Evolutionary conservation across 1,140 invertebrate genomes (phyloP).

Genomic region (Drosophila nannoptera): DNA sequence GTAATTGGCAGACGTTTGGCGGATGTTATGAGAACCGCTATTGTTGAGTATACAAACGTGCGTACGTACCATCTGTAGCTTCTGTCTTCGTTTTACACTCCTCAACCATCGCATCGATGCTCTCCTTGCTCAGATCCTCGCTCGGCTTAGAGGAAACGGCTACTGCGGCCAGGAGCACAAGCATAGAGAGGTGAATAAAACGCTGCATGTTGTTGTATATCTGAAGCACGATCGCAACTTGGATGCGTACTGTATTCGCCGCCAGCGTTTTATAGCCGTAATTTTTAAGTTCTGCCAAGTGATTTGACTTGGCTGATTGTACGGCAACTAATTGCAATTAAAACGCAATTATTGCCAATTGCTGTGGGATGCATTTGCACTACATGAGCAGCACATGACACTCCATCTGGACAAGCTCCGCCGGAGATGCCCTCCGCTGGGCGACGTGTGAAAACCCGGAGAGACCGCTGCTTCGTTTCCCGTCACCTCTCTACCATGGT

Average conservation of each 20-base stretch:
- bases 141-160: slow-evolving; percentile 38
- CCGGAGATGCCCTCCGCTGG: slow-evolving; percentile 67
- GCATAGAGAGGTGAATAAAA: slow-evolving; percentile 31
- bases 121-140: slow-evolving; percentile 54
- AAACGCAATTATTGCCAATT: slow-evolving; percentile 53
- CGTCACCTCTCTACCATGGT: background rate
- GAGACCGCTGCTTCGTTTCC: background rate
- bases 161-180: slow-evolving; percentile 37
- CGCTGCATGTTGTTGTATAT: slow-evolving; percentile 45
- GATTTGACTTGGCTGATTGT: slow-evolving; percentile 45
- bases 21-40: background rate
- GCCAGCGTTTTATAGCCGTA: slow-evolving; percentile 53
- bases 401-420: slow-evolving; percentile 56
- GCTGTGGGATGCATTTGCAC: slow-evolving; percentile 55
- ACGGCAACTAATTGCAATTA: slow-evolving; percentile 42
- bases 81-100: slow-evolving; percentile 60
- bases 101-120: slow-evolving; percentile 35
- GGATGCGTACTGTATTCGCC: slow-evolving; percentile 17
- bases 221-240: slow-evolving; percentile 31
- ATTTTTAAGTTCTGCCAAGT: slow-evolving; percentile 13
- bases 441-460: slow-evolving; percentile 57
- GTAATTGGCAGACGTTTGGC: background rate
- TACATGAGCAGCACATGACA: slow-evolving; percentile 73
- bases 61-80: slow-evolving; percentile 50
- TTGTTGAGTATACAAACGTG: background rate